Percentiles rank a stretch among this genome's conserved stretches.
Conservation (phyloP, 2,888 invertebrate species). For the Belgica antarctica region DNA sequence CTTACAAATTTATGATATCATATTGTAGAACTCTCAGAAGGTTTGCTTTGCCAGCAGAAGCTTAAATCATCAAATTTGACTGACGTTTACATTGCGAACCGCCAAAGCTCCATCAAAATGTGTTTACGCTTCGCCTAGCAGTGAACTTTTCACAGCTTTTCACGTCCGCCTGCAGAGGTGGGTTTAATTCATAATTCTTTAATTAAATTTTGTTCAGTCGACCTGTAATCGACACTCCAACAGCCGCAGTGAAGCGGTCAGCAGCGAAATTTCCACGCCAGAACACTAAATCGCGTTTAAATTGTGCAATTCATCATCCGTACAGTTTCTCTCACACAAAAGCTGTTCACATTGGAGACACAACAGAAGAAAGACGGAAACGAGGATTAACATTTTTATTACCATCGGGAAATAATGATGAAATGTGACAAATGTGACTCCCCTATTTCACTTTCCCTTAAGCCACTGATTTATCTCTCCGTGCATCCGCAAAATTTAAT, state of each 20-base stretch:
- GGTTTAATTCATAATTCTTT: background rate
- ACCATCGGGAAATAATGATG: background rate
- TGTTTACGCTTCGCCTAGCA: too few species aligned
- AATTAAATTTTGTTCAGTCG: too few species aligned
- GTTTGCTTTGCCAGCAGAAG: too few species aligned
- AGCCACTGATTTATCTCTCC: background rate
- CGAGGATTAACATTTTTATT: background rate
- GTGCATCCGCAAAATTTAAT: background rate
- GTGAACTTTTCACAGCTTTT: too few species aligned
- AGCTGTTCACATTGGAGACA: too few species aligned
- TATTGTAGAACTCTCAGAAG: background rate
- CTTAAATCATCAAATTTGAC: conserved; percentile 1
- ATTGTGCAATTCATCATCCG: background rate
- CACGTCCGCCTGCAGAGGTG: background rate
- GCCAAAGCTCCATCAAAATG: too few species aligned
- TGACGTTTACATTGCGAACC: background rate
- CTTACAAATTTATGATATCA: background rate
- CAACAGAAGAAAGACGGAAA: background rate
- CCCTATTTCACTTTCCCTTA: background rate
- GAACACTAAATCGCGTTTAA: background rate
- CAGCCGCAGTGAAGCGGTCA: too few species aligned
- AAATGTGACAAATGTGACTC: background rate
- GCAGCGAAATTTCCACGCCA: background rate
- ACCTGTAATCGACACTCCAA: too few species aligned
- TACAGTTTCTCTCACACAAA: background rate